Percentiles rank a stretch among this genome's conserved stretches.
These are phyloP conservation scores for Megastigmus dorsalis DNA, from an alignment of 2,888 invertebrate genomes.

Conservation along the genomic window DNA sequence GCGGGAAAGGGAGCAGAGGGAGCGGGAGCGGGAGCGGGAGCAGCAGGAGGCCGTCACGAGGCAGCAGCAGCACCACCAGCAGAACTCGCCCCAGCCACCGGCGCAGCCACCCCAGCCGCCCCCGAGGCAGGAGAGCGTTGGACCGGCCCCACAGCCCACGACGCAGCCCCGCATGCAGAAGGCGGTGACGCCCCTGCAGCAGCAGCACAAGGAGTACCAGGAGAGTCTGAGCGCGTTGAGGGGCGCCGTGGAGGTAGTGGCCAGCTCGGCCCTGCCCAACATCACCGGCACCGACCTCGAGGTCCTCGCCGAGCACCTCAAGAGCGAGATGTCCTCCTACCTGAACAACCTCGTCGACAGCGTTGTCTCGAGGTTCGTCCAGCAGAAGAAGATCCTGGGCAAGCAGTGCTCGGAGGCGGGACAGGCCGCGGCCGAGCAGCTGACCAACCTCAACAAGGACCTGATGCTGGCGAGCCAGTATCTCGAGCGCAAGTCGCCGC, in stretches of 20 bases:
- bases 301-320: slow-evolving; percentile 92
- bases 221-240: slow-evolving; percentile 87
- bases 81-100: slow-evolving; percentile 73
- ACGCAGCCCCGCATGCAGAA: slow-evolving; percentile 70
- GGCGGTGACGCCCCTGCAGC: slow-evolving; percentile 76
- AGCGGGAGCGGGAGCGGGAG: slow-evolving; percentile 76
- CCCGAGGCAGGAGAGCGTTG: slow-evolving; percentile 51
- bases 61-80: slow-evolving; percentile 75
- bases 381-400: slow-evolving; percentile 84
- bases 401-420: slow-evolving; percentile 88
- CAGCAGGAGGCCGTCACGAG: slow-evolving; percentile 73
- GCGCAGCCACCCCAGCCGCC: slow-evolving; percentile 54
- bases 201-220: slow-evolving; percentile 79
- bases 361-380: slow-evolving; percentile 88
- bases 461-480: slow-evolving; percentile 87
- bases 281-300: slow-evolving; percentile 88
- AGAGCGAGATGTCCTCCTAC: slow-evolving; percentile 91
- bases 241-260: slow-evolving; percentile 77
- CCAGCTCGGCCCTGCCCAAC: slow-evolving; percentile 79
- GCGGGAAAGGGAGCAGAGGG: slow-evolving; percentile 76
- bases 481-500: slow-evolving; percentile 88
- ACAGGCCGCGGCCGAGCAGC: slow-evolving; percentile 87
- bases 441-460: slow-evolving; percentile 84
- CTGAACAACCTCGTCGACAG: slow-evolving; percentile 91
- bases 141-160: slow-evolving; percentile 69